Base-by-base conservation (phyloP, 2,113 vertebrate species). In the Phoxinus phoxinus region DNA sequence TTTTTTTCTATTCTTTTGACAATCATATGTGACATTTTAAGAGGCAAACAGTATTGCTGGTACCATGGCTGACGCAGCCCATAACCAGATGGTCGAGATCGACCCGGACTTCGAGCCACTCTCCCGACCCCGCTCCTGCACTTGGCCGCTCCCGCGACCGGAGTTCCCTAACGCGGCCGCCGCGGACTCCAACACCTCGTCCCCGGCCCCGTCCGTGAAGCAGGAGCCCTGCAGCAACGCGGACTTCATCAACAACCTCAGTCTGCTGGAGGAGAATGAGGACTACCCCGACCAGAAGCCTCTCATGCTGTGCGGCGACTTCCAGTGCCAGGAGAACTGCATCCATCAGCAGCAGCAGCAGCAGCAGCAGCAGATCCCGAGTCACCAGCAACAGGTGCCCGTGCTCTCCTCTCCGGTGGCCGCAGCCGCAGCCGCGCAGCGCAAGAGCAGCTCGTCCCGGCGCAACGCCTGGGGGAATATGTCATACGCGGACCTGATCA, bases 401-500 rank as follows among this genome's bases (percentile, higher is more conserved):
- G 92, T 95, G 2, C 93, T 95, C 59, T 94, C 95, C 58, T 94
- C 95, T 1, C 91, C 95, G 37, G 94, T 92, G 15, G 92, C 93
- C 21, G 94, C 96, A 0, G 87, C 95, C 2, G 93, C 93, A 0
- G 93, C 95, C 71, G 97, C 96, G 88, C 97, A 97, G 90, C 95
- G 97, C 85, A 99, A 99, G 94, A 98, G 96, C 95, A 98, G 97
- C 92, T 97, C 97, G 82, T 98, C 97, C 56, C 96, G 98, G 63
- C 95, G 97, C 65, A 98, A 98, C 93, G 97, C 97, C 32, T 98
- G 97, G 97, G 98, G 98, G 90, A 99, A 99, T 94, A 95, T 99
- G 95, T 99, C 98, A 10, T 99, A 99, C 88, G 97, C 98, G 74
- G 97, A 99, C 92, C 97, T 99, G 92, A 99, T 99, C 91, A 99